Percentiles rank a stretch among this genome's conserved stretches.
Evolutionary conservation across 2,797 vertebrate species (phyloP).

Genomic region (Salarias fasciatus): DNA sequence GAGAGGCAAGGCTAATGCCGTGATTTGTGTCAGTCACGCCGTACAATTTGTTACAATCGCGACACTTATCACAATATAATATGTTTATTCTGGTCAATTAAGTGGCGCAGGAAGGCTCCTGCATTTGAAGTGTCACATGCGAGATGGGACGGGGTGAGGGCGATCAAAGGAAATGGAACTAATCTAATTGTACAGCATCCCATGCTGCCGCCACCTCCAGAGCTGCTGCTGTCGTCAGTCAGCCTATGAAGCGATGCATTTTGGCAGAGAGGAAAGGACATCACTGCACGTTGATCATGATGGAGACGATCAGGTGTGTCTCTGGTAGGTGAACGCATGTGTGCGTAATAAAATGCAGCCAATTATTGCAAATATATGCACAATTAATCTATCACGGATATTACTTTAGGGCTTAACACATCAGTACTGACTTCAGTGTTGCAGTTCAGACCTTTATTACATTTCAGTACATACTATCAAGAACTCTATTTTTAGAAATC

Average conservation of each 20-base stretch:
- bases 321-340: conserved; percentile 14
- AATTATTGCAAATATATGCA: conserved; percentile 4
- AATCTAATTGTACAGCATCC: conserved; percentile 77
- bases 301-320: conserved; percentile 25
- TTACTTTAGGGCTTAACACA: neutral
- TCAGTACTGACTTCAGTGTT: conserved; percentile 2
- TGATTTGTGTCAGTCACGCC: conserved; percentile 84
- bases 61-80: conserved; percentile 83
- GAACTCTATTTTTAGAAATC: neutral
- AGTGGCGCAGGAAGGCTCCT: conserved; percentile 69
- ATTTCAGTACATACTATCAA: neutral
- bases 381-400: conserved; percentile 2
- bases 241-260: conserved; percentile 55
- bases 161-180: conserved; percentile 82
- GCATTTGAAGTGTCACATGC: conserved; percentile 78
- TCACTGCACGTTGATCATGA: conserved; percentile 28
- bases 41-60: conserved; percentile 82
- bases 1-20: conserved; percentile 79
- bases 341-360: neutral
- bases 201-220: conserved; percentile 51
- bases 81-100: conserved; percentile 86
- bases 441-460: neutral
- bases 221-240: conserved; percentile 28
- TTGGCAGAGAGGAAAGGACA: conserved; percentile 38
- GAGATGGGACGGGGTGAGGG: conserved; percentile 66